A percentile compares a stretch with the other conserved stretches of the same genome.
Evolutionary conservation across 2,797 vertebrate species (phyloP).

Genomic region (Columba guinea): DNA sequence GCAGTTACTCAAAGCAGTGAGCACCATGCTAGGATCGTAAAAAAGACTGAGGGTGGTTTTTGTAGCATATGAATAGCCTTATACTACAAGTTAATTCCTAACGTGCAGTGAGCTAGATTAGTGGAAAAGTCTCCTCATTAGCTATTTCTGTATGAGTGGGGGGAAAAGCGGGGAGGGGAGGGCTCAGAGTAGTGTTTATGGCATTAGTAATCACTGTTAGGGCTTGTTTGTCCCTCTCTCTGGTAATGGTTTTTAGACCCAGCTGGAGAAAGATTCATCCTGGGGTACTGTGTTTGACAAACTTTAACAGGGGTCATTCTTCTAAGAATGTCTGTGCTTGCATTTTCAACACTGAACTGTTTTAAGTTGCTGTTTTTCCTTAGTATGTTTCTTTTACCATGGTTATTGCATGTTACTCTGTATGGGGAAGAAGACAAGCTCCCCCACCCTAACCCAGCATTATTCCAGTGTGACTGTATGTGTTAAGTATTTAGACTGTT

Average conservation of each 20-base stretch:
- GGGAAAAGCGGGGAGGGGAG: accelerated
- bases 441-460: background rate
- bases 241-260: background rate
- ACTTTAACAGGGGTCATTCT: background rate
- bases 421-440: background rate
- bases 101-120: background rate
- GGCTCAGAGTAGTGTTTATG: background rate
- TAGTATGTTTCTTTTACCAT: background rate
- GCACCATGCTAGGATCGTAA: background rate
- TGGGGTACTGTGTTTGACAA: background rate
- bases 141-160: background rate
- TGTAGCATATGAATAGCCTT: background rate
- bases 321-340: background rate
- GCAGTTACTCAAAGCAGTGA: background rate
- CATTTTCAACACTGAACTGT: background rate
- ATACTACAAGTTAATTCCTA: background rate
- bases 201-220: background rate
- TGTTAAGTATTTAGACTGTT: background rate
- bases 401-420: background rate
- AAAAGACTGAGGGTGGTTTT: background rate
- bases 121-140: background rate
- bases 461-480: background rate
- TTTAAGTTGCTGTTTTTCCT: background rate
- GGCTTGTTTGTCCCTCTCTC: background rate
- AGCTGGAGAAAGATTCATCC: background rate